These are phyloP conservation scores for Microtus oregoni DNA, from an alignment of 2,113 vertebrate genomes.

Conservation along the genomic window DNA sequence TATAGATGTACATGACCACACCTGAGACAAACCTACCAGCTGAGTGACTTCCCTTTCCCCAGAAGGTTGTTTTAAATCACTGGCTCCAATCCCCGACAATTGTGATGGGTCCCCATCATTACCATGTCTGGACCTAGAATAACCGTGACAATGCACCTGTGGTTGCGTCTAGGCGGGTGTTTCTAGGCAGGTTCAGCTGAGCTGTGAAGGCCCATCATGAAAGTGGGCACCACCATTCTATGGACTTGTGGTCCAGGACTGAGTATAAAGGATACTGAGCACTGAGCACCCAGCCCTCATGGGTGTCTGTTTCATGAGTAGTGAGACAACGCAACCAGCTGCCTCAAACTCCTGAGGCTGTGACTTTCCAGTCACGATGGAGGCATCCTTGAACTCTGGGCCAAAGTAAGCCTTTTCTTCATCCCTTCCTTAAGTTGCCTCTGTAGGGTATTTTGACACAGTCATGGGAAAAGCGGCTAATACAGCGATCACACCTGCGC, in stretches of 20 bases:
- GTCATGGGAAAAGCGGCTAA: neutral
- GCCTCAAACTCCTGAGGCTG: neutral
- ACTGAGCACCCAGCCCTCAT: neutral
- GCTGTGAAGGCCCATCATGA: neutral
- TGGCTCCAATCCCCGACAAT: neutral
- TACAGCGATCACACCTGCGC: neutral
- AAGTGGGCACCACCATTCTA: neutral
- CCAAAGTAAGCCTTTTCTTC: neutral
- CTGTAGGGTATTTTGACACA: neutral
- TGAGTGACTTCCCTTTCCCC: neutral
- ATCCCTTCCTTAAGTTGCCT: neutral
- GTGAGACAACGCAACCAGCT: neutral
- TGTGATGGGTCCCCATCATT: neutral
- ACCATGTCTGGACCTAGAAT: neutral
- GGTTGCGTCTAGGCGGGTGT: neutral
- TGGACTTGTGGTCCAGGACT: neutral
- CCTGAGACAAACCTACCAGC: neutral
- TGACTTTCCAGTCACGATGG: neutral
- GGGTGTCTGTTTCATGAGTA: neutral
- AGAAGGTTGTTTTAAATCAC: neutral
- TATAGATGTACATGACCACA: neutral
- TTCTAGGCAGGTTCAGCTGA: neutral
- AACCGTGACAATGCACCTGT: too few relatives aligned
- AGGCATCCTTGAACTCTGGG: neutral
- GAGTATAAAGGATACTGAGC: neutral